These are phyloP conservation scores for Philopedon plagiatum DNA, from an alignment of 2,888 invertebrate genomes.

Conservation along the genomic window DNA sequence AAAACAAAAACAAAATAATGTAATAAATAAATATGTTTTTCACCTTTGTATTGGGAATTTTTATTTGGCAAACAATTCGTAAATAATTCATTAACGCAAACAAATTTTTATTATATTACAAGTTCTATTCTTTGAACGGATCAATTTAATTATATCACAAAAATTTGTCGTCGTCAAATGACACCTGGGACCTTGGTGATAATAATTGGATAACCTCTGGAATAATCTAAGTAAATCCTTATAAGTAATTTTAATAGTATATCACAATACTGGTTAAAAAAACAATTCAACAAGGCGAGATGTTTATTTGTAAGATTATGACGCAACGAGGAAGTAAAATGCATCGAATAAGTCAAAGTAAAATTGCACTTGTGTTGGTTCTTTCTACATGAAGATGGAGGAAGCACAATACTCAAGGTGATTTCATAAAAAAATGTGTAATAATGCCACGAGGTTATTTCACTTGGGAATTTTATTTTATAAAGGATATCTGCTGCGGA, in stretches of 20 bases:
- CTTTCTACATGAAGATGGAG: constrained; percentile 45
- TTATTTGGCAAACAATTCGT: no score
- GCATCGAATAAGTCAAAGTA: constrained; percentile 40
- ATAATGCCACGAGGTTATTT: constrained; percentile 45
- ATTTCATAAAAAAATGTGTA: constrained; percentile 40
- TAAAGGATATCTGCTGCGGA: constrained; percentile 40
- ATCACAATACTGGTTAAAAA: constrained; percentile 28
- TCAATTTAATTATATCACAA: background rate
- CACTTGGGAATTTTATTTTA: constrained; percentile 40
- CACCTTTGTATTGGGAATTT: no score
- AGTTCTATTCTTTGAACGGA: no score
- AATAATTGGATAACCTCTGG: constrained; percentile 26
- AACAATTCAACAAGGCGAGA: constrained; percentile 39
- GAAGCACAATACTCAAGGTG: constrained; percentile 43
- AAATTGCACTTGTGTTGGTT: constrained; percentile 39
- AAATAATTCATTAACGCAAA: no score
- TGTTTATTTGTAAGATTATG: constrained; percentile 56
- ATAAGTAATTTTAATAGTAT: constrained; percentile 18
- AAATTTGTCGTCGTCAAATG: background rate
- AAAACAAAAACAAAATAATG: no score
- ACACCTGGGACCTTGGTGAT: constrained; percentile 6
- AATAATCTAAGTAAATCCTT: constrained; percentile 26
- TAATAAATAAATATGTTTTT: no score
- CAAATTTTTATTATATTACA: no score
- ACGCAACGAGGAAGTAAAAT: constrained; percentile 61